Base-by-base conservation (phyloP, 2,888 invertebrate genomes). In the Limulus polyphemus region DNA sequence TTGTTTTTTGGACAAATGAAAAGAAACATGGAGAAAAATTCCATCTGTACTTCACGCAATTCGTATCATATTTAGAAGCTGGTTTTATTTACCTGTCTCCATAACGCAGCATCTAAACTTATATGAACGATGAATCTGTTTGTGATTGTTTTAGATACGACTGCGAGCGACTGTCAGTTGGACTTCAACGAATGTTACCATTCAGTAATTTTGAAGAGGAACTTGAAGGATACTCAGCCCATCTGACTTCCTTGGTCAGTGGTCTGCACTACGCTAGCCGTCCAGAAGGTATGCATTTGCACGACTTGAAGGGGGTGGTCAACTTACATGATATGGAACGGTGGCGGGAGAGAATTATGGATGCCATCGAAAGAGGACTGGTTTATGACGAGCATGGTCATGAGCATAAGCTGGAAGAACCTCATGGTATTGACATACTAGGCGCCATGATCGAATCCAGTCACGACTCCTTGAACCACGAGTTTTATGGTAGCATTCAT, bases 401-500 rank as follows among this genome's bases (percentile, higher is more conserved):
- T 32, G 77, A 75, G 4, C 72, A 83, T 16, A 74, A 75, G 0
- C 74, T 90, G 32, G 83, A 83, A 55, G 88, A 87, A 72, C 77
- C 77, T 17, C 81, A 79, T 0, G 90, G 90, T 12, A 88, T 90
- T 69, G 87, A 91, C 71, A 77, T 83, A 11, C 78, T 91, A 47
- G 90, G 90, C 11, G 87, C 90, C 74, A 81, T 90, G 69, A 78
- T 90, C 73, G 90, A 90, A 76, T 80, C 88, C 57, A 64, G 61
- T 54, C 59, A 56, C 13, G 82, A 83, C 67, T 83, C 84, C 67
- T 78, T 81, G 32, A 68, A 69, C 58, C 68, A 57, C n/a, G 65
- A 65, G 46, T 72, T 70, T 65, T 74, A 74, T 61, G 90, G 90
- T 0, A 85, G 88, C 75, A 72, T 89, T 50, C 90, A 91, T 77